Conservation (phyloP, 1,140 invertebrate species). For the Scaptomyza pallida region DNA sequence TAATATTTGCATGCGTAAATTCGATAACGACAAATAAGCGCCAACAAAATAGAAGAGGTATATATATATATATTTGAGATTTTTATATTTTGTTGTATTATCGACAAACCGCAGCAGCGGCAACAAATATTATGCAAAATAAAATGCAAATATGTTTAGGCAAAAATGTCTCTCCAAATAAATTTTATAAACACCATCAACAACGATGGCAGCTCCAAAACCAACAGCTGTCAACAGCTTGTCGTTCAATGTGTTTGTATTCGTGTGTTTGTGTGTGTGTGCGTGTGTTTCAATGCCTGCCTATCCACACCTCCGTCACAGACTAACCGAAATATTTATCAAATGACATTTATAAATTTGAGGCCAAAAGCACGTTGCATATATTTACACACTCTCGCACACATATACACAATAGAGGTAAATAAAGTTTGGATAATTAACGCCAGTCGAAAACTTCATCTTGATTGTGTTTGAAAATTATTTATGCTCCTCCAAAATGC, state of each 20-base stretch:
- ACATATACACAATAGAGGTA: slow-evolving; percentile 35
- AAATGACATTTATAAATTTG: slow-evolving; percentile 52
- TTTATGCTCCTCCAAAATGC: not conserved
- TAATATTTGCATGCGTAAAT: slow-evolving; percentile 62
- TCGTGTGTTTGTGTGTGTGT: not conserved
- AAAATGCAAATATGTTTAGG: slow-evolving; percentile 72
- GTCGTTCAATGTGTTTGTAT: slow-evolving; percentile 37
- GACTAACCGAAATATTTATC: slow-evolving; percentile 59
- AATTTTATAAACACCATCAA: slow-evolving; percentile 66
- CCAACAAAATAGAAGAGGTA: slow-evolving; percentile 6
- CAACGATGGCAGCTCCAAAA: slow-evolving; percentile 31
- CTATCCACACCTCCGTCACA: not conserved
- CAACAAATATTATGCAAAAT: slow-evolving; percentile 60
- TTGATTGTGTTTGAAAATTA: not conserved
- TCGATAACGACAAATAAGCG: slow-evolving; percentile 51
- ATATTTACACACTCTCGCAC: not conserved
- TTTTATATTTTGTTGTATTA: slow-evolving; percentile 26
- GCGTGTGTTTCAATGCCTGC: slow-evolving; percentile 14
- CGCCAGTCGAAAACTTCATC: slow-evolving; percentile 16
- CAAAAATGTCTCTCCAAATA: slow-evolving; percentile 75
- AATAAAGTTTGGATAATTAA: slow-evolving; percentile 70
- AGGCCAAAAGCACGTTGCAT: slow-evolving; percentile 18
- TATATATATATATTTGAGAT: slow-evolving; percentile 4
- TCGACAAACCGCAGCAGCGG: not conserved
- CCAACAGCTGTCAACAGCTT: slow-evolving; percentile 76